Evolutionary conservation across 2,797 vertebrate species (phyloP).

Genomic region (Thaleichthys pacificus): DNA sequence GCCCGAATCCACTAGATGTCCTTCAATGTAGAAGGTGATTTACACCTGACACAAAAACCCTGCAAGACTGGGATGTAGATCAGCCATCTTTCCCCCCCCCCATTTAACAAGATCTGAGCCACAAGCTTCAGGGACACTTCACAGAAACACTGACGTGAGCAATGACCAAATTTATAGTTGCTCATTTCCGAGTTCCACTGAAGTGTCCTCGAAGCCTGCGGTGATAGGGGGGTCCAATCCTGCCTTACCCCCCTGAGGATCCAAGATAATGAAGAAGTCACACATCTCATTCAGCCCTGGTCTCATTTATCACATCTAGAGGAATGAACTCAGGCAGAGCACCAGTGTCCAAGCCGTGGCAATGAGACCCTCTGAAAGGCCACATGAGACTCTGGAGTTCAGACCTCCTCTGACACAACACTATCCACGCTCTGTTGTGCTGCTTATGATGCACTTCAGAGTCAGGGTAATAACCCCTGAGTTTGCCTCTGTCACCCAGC

Average conservation of each 20-base stretch:
- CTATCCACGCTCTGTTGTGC: background rate
- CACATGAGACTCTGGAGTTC: slow-evolving; percentile 16
- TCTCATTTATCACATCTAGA: slow-evolving; percentile 31
- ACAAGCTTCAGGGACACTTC: slow-evolving; percentile 8
- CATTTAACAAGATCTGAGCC: slow-evolving; percentile 7
- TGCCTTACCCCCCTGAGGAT: slow-evolving; percentile 16
- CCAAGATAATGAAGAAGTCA: slow-evolving; percentile 38
- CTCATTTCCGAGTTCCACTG: background rate
- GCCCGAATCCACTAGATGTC: slow-evolving; percentile 58
- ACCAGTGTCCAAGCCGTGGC: slow-evolving; percentile 22
- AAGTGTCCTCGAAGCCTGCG: background rate
- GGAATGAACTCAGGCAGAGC: slow-evolving; percentile 20
- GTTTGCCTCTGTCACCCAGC: background rate
- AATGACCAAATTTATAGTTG: slow-evolving; percentile 13
- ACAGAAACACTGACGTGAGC: slow-evolving; percentile 17
- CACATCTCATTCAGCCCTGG: slow-evolving; percentile 3
- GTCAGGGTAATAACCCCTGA: slow-evolving; percentile 6
- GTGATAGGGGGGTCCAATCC: slow-evolving; percentile 10
- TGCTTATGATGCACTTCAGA: slow-evolving; percentile 11
- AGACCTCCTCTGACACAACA: background rate
- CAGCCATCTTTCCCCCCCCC: background rate
- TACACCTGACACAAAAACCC: background rate
- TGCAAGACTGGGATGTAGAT: background rate
- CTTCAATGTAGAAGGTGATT: slow-evolving; percentile 9
- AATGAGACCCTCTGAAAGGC: background rate